Evolutionary conservation across 2,113 vertebrate species (phyloP), one percentile per base, ranked within the genome.

Genomic region (Pteruthius melanotis): DNA sequence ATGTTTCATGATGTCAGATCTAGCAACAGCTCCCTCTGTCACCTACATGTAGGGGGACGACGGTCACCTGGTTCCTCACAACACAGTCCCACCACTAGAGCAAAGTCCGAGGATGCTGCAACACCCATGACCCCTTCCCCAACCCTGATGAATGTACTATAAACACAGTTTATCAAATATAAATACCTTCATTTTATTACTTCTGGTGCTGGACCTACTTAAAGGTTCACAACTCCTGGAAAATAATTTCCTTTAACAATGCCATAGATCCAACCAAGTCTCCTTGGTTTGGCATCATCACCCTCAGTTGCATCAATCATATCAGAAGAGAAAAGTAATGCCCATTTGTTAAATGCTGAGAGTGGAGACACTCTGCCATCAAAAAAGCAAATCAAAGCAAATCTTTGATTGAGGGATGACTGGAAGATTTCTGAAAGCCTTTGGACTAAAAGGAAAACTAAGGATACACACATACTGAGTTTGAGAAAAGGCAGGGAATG

Each of bases 401-500:
- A 57, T 76, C 47, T 88, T 61, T 53, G 57, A 57, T 9, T 52
- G 49, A 83, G 24, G 11, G 13, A 49, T 33, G 11, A 81, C 0
- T 15, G 42, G 35, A 93, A 57, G 61, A 37, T 17, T 89, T 83
- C 57, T 88, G 50, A 57, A 76, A 42, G 63, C 22, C 49, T 83
- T 66, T 33, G 16, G 30, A 77, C 56, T 56, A 35, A 16, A 78
- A 63, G 28, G 56, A 56, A 59, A 50, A 33, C n/a, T 20, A 54
- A 57, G 52, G 60, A 91, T 47, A 66, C 24, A 31, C 1, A 3
- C 21, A 42, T 2, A 7, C 1, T 4, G 27, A 0, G 0, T 39
- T 54, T 79, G 52, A 91, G 52, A 61, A 82, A 74, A 83, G 52
- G 44, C 40, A 53, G 21, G 18, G 47, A 81, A 76, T 21, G 53